Base-by-base conservation (phyloP, 2,888 invertebrate genomes). In the Branchipolynoe longqiensis region DNA sequence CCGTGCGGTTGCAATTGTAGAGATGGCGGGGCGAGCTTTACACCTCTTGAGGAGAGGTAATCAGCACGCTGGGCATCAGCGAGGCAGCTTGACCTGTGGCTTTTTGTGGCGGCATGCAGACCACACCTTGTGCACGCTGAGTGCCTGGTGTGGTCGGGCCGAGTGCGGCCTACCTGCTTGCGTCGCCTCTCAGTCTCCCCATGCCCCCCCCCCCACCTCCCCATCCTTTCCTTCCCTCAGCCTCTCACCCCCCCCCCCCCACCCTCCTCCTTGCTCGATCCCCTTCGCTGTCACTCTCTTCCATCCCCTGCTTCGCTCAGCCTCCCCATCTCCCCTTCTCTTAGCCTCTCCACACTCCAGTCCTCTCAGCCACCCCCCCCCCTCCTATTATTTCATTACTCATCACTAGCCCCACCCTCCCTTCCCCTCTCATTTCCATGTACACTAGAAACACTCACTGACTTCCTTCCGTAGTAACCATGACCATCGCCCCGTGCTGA, bases 11-110 rank as follows among this genome's bases (percentile, higher is more conserved):
- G 36, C n/a, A n/a, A n/a, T n/a, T n/a, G n/a, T n/a, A n/a, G n/a
- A n/a, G n/a, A n/a, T n/a, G n/a, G n/a, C 36, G 36, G 69, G 36
- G 69, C 33, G 69, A 22, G 69, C 36, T 14, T 48, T 48, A 48
- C 69, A 69, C 69, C 69, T 69, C 69, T 69, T 69, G 69, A 69
- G 69, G 33, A 33, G 36, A n/a, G 69, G 36, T 69, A 69, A 69
- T 69, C 69, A 69, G 69, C 38, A 36, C 36, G 18, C 36, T 69
- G 4, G 22, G 12, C 62, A 25, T 36, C 69, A 69, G 22, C 69
- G 38, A n/a, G n/a, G 36, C 36, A 69, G 69, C 38, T 33, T 69
- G 69, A 69, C 69, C 69, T 69, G 69, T 69, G 69, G 69, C 69
- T 69, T 69, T 69, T 36, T 1, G 36, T 22, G 31, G 62, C 62